A percentile compares a stretch with the other conserved stretches of the same genome.
Conservation (phyloP, 2,113 vertebrate species). For the Solea senegalensis region DNA sequence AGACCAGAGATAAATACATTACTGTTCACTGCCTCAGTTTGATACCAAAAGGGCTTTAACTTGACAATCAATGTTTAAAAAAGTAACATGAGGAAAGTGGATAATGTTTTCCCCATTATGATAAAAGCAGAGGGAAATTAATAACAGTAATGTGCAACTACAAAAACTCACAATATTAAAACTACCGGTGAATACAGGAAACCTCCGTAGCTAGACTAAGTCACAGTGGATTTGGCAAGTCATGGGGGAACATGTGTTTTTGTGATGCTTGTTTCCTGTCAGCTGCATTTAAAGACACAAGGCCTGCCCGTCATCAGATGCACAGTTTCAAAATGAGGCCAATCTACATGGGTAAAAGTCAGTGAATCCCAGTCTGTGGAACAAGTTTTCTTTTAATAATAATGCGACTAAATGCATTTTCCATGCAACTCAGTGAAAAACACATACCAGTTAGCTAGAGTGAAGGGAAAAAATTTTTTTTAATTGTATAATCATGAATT, state of each 20-base stretch:
- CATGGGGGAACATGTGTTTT: conserved; percentile 28
- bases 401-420: not conserved
- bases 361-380: not conserved
- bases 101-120: not conserved
- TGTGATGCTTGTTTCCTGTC: conserved; percentile 54
- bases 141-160: not conserved
- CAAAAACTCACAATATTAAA: not conserved
- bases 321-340: conserved; percentile 38
- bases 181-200: not conserved
- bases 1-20: not conserved
- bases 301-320: conserved; percentile 11
- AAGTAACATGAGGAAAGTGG: not conserved
- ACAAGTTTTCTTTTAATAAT: conserved; percentile 5
- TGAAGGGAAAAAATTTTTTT: not conserved
- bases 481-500: not conserved
- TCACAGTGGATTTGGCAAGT: conserved; percentile 8
- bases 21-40: not conserved
- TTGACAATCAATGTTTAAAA: conserved; percentile 3
- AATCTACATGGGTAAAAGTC: conserved; percentile 56
- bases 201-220: not conserved
- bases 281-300: conserved; percentile 32
- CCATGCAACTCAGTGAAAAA: not conserved
- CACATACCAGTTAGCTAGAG: not conserved
- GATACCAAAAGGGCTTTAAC: not conserved
- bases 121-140: not conserved